phyloP scores from a whole-genome alignment of 2,797 vertebrate genomes.

The Esox masquinongy region DNA sequence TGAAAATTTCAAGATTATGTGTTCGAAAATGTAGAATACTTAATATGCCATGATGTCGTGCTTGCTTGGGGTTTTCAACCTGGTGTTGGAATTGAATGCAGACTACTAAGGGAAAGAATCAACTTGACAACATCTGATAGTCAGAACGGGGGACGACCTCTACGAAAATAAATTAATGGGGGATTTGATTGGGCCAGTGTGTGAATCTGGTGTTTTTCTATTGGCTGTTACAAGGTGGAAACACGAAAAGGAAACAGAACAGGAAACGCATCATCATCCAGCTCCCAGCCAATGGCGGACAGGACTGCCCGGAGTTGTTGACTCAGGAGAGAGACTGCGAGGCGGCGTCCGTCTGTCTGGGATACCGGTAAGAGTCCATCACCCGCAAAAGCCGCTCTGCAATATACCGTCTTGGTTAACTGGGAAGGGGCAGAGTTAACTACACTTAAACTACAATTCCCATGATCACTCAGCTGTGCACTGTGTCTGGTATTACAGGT shows the following conservation, averaged over 20 bases:
- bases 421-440: not conserved
- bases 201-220: constrained; percentile 8
- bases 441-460: not conserved
- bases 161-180: no score
- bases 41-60: no score
- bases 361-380: constrained; percentile 80
- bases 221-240: constrained; percentile 47
- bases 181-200: not conserved
- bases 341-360: constrained; percentile 77
- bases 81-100: no score
- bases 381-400: not conserved
- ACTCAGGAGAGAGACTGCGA: constrained; percentile 91
- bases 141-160: no score
- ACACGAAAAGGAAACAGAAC: constrained; percentile 80
- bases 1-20: no score
- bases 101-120: no score
- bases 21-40: no score
- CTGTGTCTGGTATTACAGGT: constrained; percentile 69
- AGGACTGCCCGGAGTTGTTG: constrained; percentile 88
- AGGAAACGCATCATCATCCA: constrained; percentile 88
- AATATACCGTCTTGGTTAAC: not conserved
- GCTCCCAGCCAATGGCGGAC: constrained; percentile 87
- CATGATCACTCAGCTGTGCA: not conserved
- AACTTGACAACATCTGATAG: no score
- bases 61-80: no score